Evolutionary conservation across 2,113 vertebrate species (phyloP).

Genomic region (Cephalopterus ornatus): DNA sequence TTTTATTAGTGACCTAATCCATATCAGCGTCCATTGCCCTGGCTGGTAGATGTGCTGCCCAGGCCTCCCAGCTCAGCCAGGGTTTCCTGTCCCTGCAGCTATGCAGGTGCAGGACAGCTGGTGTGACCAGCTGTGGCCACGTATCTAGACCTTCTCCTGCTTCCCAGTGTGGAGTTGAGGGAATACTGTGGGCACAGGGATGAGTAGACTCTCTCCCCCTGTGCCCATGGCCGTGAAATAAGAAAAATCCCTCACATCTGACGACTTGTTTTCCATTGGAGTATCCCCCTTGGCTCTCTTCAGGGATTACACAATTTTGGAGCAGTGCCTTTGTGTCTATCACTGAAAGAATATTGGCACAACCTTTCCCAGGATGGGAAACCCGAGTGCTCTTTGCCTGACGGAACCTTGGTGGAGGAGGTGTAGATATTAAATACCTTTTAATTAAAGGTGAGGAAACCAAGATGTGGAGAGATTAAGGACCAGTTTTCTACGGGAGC

Average conservation of each 20-base stretch:
- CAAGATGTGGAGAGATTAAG: conserved; percentile 35
- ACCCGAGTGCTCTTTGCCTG: not conserved
- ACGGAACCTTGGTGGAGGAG: not conserved
- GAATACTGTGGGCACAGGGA: not conserved
- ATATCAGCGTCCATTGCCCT: not conserved
- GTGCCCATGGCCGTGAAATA: not conserved
- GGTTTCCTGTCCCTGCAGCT: not conserved
- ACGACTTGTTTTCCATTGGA: rapidly evolving
- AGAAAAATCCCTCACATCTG: not conserved
- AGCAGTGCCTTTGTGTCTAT: not conserved
- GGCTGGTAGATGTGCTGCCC: not conserved
- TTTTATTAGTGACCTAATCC: not conserved
- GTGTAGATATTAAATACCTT: not conserved
- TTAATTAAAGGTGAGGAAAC: conserved; percentile 57
- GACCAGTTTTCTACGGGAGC: conserved; percentile 25
- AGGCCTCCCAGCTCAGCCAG: not conserved
- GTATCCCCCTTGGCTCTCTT: not conserved
- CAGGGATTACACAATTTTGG: rapidly evolving
- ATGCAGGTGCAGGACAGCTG: not conserved
- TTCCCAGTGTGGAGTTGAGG: not conserved
- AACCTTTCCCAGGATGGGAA: not conserved
- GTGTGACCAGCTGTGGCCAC: not conserved
- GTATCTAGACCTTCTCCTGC: not conserved
- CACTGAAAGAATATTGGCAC: not conserved
- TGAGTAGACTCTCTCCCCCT: not conserved